Evolutionary conservation across 2,113 vertebrate species (phyloP).

Genomic region (Camelus bactrianus): DNA sequence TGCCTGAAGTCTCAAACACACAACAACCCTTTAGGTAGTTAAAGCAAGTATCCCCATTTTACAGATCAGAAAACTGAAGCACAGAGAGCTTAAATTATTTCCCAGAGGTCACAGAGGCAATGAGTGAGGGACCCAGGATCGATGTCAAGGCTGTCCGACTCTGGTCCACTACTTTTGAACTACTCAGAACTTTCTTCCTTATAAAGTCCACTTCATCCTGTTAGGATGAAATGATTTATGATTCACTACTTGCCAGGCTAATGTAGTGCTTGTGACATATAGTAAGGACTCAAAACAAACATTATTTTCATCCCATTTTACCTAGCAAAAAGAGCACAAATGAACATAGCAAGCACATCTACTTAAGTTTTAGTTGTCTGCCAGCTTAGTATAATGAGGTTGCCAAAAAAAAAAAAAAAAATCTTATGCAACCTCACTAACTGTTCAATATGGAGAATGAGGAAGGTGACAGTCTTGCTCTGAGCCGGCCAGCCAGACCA

Average conservation of each 20-base stretch:
- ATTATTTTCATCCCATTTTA: conserved; percentile 37
- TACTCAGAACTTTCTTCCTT: not conserved
- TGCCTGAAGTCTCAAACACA: not conserved
- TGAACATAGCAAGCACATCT: conserved; percentile 41
- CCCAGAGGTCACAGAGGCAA: not conserved
- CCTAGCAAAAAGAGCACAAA: conserved; percentile 18
- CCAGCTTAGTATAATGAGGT: conserved; percentile 33
- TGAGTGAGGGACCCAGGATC: not conserved
- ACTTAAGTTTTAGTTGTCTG: conserved; percentile 28
- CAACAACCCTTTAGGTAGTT: not conserved
- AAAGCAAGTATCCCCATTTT: not conserved
- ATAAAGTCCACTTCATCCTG: not conserved
- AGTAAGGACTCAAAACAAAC: conserved; percentile 26
- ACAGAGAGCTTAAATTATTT: not conserved
- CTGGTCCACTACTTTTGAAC: not conserved
- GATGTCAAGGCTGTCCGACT: not conserved
- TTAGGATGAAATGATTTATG: not conserved
- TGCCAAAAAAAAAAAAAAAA: conserved; percentile 32
- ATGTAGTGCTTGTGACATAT: not conserved
- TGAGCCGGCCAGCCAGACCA: not conserved
- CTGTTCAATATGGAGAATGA: not conserved
- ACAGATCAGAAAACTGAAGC: not conserved
- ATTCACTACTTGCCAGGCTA: conserved; percentile 22
- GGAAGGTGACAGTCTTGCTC: not conserved
- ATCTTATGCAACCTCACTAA: not conserved